Evolutionary conservation across 53 echinoderm and acorn worm genomes (phyloP).

Genomic region (Arbacia lixula): DNA sequence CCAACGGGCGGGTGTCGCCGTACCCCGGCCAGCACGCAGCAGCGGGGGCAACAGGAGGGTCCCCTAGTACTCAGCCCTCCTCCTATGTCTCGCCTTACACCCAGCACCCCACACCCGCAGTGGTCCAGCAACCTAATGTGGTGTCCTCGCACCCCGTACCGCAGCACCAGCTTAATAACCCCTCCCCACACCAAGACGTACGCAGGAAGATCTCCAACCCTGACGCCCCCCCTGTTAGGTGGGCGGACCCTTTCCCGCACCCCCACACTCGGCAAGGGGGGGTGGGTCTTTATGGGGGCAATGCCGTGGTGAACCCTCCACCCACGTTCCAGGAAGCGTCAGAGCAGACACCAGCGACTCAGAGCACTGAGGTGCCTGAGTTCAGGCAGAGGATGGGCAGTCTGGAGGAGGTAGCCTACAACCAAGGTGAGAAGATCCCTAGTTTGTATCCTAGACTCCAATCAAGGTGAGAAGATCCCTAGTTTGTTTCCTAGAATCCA

Average conservation of each 20-base stretch:
- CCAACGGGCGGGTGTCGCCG: slow-evolving; percentile 38
- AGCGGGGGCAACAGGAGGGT: neutral
- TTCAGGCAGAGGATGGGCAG: slow-evolving; percentile 43
- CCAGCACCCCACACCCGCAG: slow-evolving; percentile 21
- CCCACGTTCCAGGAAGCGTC: neutral
- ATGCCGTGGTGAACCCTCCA: neutral
- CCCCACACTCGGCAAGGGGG: neutral
- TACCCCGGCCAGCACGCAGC: slow-evolving; percentile 1
- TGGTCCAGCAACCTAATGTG: slow-evolving; percentile 24
- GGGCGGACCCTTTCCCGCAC: neutral
- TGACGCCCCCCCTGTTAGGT: neutral
- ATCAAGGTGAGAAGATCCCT: no score
- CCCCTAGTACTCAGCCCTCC: slow-evolving; percentile 1
- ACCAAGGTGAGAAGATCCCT: slow-evolving; percentile 31
- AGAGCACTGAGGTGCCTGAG: neutral
- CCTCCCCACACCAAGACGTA: slow-evolving; percentile 17
- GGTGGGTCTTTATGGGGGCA: neutral
- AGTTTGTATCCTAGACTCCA: no score
- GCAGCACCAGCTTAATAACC: slow-evolving; percentile 27
- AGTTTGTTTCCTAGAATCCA: no score
- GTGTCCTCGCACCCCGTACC: slow-evolving; percentile 39
- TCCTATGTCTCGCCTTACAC: neutral
- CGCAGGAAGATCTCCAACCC: slow-evolving; percentile 27
- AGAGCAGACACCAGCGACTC: neutral
- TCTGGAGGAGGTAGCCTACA: slow-evolving; percentile 39